These are phyloP conservation scores for Pygoscelis antarcticus DNA, from an alignment of 2,113 vertebrate genomes.

Conservation along the genomic window DNA sequence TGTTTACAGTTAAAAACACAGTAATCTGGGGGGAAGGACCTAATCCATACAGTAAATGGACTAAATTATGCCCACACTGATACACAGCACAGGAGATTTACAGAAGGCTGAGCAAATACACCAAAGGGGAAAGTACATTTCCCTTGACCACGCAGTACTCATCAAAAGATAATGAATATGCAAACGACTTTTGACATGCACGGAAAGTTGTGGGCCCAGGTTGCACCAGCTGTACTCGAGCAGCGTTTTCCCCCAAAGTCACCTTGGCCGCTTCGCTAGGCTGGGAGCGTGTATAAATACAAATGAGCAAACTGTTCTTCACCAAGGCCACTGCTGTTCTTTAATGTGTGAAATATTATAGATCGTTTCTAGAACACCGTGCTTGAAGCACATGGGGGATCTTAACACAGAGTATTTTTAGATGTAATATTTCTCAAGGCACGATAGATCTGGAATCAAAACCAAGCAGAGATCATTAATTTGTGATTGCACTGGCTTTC, in stretches of 20 bases:
- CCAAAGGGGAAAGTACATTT: background rate
- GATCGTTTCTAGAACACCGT: background rate
- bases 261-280: background rate
- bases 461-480: background rate
- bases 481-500: background rate
- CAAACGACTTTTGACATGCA: background rate
- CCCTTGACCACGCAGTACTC: background rate
- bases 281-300: background rate
- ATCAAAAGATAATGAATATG: constrained; percentile 51
- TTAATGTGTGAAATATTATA: background rate
- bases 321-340: background rate
- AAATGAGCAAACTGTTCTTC: background rate
- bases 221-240: background rate
- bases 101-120: constrained; percentile 9
- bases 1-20: background rate
- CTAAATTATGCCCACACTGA: background rate
- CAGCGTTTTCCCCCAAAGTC: background rate
- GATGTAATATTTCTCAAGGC: background rate
- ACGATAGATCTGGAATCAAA: background rate
- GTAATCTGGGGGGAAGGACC: background rate
- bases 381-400: background rate
- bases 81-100: background rate
- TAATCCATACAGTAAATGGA: background rate
- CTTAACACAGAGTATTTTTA: background rate
- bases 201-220: background rate